Percentiles rank a stretch among this genome's conserved stretches.
Conservation (phyloP, 2,888 invertebrate species). For the Sericinus montela region DNA sequence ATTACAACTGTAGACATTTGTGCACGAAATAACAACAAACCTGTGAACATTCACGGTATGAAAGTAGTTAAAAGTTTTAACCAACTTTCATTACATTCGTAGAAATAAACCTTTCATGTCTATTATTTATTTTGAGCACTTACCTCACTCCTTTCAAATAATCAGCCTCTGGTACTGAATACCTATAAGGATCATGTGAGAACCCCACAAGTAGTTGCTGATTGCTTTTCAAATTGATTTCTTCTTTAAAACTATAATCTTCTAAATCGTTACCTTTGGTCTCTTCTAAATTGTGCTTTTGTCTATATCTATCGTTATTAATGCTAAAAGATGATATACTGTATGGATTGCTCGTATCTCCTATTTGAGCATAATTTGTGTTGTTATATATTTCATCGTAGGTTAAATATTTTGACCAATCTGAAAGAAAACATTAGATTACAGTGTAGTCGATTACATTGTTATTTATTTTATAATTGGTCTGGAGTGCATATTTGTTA, state of each 20-base stretch:
- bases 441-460: no score
- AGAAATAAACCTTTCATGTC: no score
- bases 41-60: no score
- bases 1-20: no score
- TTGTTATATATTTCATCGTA: conserved; percentile 61
- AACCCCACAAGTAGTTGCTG: conserved; percentile 57
- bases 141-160: conserved; percentile 62
- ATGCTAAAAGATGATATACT: conserved; percentile 25
- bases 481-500: no score
- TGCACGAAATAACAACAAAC: no score
- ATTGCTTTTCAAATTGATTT: conserved; percentile 19
- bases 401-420: conserved; percentile 43
- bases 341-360: conserved; percentile 39
- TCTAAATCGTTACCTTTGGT: conserved; percentile 44
- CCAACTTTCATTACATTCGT: no score
- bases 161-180: conserved; percentile 59
- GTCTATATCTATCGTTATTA: conserved; percentile 28
- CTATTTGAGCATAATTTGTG: conserved; percentile 56
- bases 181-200: conserved; percentile 61
- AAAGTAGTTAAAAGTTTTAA: no score
- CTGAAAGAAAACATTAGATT: conserved; percentile 44
- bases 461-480: no score
- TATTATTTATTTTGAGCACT: conserved; percentile 22
- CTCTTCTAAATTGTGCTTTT: conserved; percentile 23
- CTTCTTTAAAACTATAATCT: conserved; percentile 28